Percentiles rank a stretch among this genome's conserved stretches.
These are phyloP conservation scores for Sceliomorpha sp. DNA, from an alignment of 2,888 invertebrate species.

Conservation along the genomic window DNA sequence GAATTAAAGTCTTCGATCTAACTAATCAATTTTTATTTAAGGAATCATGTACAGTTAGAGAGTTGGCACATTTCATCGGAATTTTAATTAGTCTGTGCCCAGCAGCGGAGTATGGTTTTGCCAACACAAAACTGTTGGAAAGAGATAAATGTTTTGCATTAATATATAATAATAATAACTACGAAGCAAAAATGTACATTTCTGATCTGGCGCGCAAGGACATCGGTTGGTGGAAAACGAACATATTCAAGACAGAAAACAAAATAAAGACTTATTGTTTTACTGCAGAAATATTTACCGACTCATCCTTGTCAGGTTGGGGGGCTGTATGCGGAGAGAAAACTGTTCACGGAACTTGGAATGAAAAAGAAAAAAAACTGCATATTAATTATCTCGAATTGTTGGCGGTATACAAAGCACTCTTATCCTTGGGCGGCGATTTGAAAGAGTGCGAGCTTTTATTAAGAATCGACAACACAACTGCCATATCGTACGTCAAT, in stretches of 20 bases:
- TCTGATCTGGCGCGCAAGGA: constrained; percentile 9
- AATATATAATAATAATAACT: constrained; percentile 12
- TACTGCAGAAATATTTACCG: constrained; percentile 37
- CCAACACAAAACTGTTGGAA: constrained; percentile 6
- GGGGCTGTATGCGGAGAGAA: constrained; percentile 27
- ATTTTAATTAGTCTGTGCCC: background rate
- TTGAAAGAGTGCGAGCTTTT: constrained; percentile 35
- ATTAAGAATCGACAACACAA: constrained; percentile 50
- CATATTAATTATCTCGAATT: constrained; percentile 33
- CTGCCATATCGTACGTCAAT: constrained; percentile 53
- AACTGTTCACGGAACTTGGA: constrained; percentile 44
- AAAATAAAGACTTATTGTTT: background rate
- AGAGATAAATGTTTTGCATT: no score
- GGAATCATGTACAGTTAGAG: constrained; percentile 10
- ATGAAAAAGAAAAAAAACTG: constrained; percentile 4
- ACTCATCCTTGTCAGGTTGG: constrained; percentile 44
- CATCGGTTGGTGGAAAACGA: constrained; percentile 22
- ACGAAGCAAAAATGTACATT: constrained; percentile 9
- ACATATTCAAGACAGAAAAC: constrained; percentile 5
- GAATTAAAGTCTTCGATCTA: constrained; percentile 3
- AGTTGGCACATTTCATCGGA: background rate
- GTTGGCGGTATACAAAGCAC: constrained; percentile 24
- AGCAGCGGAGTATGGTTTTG: background rate
- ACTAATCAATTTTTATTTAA: constrained; percentile 11
- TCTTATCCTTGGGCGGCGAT: constrained; percentile 29